phyloP scores from a whole-genome alignment of 2,888 invertebrate genomes.

The Dyspetes luteomarginatus region DNA sequence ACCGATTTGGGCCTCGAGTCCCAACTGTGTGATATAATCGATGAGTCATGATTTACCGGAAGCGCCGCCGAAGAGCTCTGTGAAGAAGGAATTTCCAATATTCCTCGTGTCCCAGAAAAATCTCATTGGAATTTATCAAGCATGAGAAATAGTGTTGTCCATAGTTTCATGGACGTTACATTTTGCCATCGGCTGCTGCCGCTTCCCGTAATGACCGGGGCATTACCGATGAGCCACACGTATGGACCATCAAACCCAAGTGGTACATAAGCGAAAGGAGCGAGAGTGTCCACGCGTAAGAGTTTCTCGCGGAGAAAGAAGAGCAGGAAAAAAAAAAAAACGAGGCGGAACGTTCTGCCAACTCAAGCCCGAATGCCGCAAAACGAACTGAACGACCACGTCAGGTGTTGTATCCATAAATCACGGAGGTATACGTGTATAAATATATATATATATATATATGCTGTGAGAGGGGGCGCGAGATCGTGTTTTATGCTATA shows the following conservation, averaged over 20 bases:
- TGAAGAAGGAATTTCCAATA: background rate
- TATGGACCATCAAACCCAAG: slow-evolving; percentile 60
- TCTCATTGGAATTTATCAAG: slow-evolving; percentile 78
- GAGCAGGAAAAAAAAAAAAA: slow-evolving; percentile 65
- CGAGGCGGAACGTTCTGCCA: slow-evolving; percentile 76
- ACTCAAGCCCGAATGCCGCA: slow-evolving; percentile 72
- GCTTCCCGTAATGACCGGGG: slow-evolving; percentile 75
- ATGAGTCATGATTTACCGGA: background rate
- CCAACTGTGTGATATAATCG: background rate
- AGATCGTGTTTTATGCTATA: slow-evolving; percentile 68
- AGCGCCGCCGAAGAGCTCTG: background rate
- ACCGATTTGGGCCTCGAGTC: too few species aligned
- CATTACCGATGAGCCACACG: slow-evolving; percentile 75
- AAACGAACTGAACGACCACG: slow-evolving; percentile 78
- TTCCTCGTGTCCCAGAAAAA: slow-evolving; percentile 64
- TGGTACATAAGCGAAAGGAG: background rate
- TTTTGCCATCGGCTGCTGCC: slow-evolving; percentile 25
- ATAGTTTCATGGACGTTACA: slow-evolving; percentile 38
- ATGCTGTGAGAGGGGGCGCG: slow-evolving; percentile 73
- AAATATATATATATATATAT: slow-evolving; percentile 44
- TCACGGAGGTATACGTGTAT: slow-evolving; percentile 69
- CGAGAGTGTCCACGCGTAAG: background rate
- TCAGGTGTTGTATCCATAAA: slow-evolving; percentile 81
- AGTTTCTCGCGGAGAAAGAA: background rate
- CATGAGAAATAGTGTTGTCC: slow-evolving; percentile 75